A percentile compares a stretch with the other conserved stretches of the same genome.
These are phyloP conservation scores for Sebastolobus alascanus DNA, from an alignment of 2,797 vertebrate species.

Conservation along the genomic window DNA sequence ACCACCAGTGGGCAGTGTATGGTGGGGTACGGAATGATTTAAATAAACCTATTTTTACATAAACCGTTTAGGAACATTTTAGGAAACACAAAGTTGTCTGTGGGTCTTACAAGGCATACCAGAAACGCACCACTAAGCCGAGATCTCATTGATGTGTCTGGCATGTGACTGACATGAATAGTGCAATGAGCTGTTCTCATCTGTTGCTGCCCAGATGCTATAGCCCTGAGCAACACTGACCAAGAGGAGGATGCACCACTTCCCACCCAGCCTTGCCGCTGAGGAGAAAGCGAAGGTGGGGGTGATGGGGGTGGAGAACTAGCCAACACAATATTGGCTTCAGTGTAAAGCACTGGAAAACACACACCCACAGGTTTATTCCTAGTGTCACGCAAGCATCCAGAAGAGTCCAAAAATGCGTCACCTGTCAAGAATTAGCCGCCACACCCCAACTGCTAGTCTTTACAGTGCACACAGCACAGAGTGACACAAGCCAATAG, in stretches of 20 bases:
- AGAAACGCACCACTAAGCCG: neutral
- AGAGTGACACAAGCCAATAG: neutral
- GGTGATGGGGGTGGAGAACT: neutral
- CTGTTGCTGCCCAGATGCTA: constrained; percentile 20
- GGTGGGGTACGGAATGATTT: too few species aligned
- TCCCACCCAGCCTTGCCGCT: constrained; percentile 8
- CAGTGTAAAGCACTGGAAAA: constrained; percentile 12
- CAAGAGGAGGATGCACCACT: constrained; percentile 23
- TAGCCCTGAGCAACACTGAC: constrained; percentile 12
- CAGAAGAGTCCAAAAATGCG: neutral
- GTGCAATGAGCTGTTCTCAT: constrained; percentile 22
- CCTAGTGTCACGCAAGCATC: constrained; percentile 17
- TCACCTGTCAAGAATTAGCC: constrained; percentile 39
- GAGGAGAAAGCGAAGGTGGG: constrained; percentile 6
- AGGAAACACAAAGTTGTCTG: neutral
- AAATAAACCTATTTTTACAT: neutral
- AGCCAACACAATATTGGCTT: neutral
- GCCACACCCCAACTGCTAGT: constrained; percentile 11
- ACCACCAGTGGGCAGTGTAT: too few species aligned
- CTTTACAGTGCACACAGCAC: constrained; percentile 7
- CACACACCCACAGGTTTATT: constrained; percentile 29
- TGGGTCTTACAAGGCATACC: neutral
- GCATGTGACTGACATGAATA: constrained; percentile 5
- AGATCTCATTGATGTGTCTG: constrained; percentile 4
- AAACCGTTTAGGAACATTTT: neutral